These are phyloP conservation scores for Myripristis jacobus DNA, from an alignment of 2,797 vertebrate species.

Conservation along the genomic window DNA sequence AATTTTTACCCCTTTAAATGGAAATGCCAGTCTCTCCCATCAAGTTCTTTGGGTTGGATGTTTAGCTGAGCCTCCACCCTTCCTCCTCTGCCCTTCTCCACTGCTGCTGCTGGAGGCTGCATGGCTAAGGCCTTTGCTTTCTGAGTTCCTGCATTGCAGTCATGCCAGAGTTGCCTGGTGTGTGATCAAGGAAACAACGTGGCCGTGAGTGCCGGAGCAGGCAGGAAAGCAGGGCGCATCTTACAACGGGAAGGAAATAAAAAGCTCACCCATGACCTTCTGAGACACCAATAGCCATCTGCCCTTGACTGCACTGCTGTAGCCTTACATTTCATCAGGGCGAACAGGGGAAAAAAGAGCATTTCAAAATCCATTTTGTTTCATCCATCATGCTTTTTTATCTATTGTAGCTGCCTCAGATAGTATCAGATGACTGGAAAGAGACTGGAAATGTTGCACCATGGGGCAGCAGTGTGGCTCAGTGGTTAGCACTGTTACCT, in stretches of 20 bases:
- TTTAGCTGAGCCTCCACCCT: slow-evolving; percentile 38
- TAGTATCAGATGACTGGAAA: background rate
- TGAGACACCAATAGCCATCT: slow-evolving; percentile 64
- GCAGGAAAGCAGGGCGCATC: slow-evolving; percentile 41
- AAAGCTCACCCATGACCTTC: slow-evolving; percentile 71
- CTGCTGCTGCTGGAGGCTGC: slow-evolving; percentile 56
- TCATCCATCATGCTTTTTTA: background rate
- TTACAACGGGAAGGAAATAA: slow-evolving; percentile 60
- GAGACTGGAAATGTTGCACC: no score
- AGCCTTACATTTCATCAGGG: slow-evolving; percentile 44
- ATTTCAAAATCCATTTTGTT: background rate
- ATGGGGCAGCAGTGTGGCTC: no score
- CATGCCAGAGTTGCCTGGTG: slow-evolving; percentile 58
- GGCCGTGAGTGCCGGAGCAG: slow-evolving; percentile 6
- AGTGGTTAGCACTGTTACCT: no score
- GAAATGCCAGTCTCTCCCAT: slow-evolving; percentile 43
- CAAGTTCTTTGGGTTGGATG: slow-evolving; percentile 29
- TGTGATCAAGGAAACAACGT: slow-evolving; percentile 61
- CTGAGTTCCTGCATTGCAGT: slow-evolving; percentile 55
- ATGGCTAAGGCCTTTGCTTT: slow-evolving; percentile 62
- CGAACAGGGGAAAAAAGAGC: background rate
- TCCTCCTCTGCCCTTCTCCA: slow-evolving; percentile 22
- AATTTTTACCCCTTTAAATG: slow-evolving; percentile 29
- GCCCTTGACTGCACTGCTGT: slow-evolving; percentile 59
- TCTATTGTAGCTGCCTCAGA: background rate